Evolutionary conservation across 2,888 invertebrate genomes (phyloP).

Genomic region (Acronicta psi): DNA sequence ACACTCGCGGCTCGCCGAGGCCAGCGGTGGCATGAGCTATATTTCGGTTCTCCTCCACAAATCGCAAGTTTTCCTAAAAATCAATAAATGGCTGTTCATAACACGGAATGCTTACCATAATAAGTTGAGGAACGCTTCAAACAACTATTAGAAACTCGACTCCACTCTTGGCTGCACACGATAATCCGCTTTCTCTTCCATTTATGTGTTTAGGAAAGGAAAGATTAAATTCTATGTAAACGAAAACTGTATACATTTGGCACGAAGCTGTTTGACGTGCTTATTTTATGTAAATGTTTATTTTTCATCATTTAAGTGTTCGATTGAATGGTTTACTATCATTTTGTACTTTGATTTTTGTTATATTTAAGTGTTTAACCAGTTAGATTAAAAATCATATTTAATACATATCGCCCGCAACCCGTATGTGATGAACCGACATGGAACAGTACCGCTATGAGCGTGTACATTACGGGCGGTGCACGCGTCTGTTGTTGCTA

Average conservation of each 20-base stretch:
- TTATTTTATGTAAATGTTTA: constrained; percentile 86
- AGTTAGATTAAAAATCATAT: constrained; percentile 34
- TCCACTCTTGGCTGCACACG: constrained; percentile 88
- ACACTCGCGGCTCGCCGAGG: constrained; percentile 64
- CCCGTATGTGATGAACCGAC: constrained; percentile 39
- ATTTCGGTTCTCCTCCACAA: constrained; percentile 71
- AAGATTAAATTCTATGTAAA: constrained; percentile 79
- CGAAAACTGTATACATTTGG: constrained; percentile 81
- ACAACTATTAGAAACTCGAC: constrained; percentile 87
- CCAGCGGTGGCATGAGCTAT: constrained; percentile 73
- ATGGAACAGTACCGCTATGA: constrained; percentile 22
- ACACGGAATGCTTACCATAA: constrained; percentile 87
- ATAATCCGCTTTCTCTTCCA: constrained; percentile 86
- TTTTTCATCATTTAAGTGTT: constrained; percentile 82
- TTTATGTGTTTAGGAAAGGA: constrained; percentile 85
- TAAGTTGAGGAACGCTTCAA: constrained; percentile 82
- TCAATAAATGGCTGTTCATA: constrained; percentile 83
- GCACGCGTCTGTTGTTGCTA: constrained; percentile 46
- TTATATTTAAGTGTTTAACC: constrained; percentile 67
- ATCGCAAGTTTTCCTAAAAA: constrained; percentile 73
- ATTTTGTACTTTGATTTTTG: constrained; percentile 71
- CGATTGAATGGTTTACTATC: constrained; percentile 83
- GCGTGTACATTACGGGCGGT: constrained; percentile 44
- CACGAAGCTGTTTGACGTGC: constrained; percentile 89
- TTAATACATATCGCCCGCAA: constrained; percentile 27